Evolutionary conservation across 2,888 invertebrate genomes (phyloP).

Genomic region (Bugulina stolonifera): DNA sequence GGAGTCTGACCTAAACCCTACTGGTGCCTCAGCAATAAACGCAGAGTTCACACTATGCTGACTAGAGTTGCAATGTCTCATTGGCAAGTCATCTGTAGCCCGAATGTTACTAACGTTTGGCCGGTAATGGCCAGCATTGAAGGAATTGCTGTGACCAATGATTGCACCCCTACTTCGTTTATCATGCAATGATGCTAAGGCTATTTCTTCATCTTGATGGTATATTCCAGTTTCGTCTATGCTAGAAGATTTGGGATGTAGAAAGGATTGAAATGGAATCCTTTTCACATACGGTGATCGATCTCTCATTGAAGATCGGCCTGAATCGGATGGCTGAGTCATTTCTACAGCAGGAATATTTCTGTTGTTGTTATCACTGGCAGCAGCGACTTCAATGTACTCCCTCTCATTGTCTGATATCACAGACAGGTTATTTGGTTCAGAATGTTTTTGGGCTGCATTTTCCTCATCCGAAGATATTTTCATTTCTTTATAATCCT

Average conservation of each 20-base stretch:
- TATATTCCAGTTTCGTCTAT: slow-evolving; percentile 3
- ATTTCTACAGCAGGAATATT: not conserved
- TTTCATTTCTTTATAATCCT: not conserved
- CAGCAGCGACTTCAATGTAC: not conserved
- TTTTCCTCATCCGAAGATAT: not conserved
- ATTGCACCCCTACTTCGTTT: not conserved
- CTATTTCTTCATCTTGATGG: slow-evolving; percentile 11
- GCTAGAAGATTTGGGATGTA: slow-evolving; percentile 8
- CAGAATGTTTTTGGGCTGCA: not conserved
- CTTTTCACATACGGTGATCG: not conserved
- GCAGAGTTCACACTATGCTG: not conserved
- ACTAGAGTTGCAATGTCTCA: not conserved
- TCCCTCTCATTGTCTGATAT: not conserved
- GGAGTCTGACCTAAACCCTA: slow-evolving; percentile 2
- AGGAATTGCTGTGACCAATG: not conserved
- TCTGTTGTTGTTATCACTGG: not conserved
- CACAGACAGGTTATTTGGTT: slow-evolving; percentile 16
- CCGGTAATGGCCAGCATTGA: not conserved
- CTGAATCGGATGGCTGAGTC: not conserved
- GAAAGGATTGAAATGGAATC: slow-evolving; percentile 6
- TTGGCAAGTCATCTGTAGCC: not conserved
- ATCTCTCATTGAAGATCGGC: not conserved
- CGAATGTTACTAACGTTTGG: slow-evolving; percentile 9
- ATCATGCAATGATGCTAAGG: not conserved
- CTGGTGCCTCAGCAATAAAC: slow-evolving; percentile 3